phyloP scores from a whole-genome alignment of 1,140 invertebrate species.

The Drosophila prosaltans region DNA sequence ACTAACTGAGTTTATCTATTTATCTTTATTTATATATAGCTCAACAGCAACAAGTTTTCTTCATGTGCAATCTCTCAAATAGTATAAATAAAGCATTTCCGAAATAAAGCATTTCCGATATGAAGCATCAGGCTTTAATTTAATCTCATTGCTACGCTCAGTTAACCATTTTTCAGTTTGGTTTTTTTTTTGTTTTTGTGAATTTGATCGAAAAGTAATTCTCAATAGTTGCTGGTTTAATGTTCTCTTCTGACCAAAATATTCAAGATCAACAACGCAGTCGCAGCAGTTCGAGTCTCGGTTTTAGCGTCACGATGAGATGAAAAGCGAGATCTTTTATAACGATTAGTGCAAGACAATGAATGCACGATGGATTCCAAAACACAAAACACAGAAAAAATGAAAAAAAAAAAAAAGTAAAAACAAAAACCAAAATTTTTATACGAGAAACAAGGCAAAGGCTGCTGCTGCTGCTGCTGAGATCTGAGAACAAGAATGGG shows the following conservation, averaged over 20 bases:
- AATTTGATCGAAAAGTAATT: constrained; percentile 43
- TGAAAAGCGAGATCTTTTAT: constrained; percentile 79
- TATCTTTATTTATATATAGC: no score
- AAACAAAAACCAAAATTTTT: constrained; percentile 49
- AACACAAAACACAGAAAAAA: constrained; percentile 39
- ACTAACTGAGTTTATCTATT: no score
- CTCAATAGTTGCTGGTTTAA: constrained; percentile 30
- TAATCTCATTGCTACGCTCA: constrained; percentile 27
- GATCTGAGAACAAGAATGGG: constrained; percentile 63
- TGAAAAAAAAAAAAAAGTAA: constrained; percentile 24
- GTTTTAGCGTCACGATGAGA: constrained; percentile 71
- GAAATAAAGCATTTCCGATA: constrained; percentile 48
- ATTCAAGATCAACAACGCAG: constrained; percentile 70
- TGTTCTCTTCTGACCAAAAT: constrained; percentile 53
- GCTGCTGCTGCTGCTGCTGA: constrained; percentile 51
- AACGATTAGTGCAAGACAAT: constrained; percentile 74
- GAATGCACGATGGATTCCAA: constrained; percentile 75
- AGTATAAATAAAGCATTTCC: constrained; percentile 29
- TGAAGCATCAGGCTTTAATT: constrained; percentile 16
- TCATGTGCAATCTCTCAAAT: neutral
- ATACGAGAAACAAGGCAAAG: constrained; percentile 61
- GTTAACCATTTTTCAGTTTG: constrained; percentile 49
- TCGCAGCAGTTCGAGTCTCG: constrained; percentile 14
- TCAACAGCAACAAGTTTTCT: no score
- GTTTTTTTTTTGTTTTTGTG: constrained; percentile 34